These are phyloP conservation scores for Ophion costatus DNA, from an alignment of 2,888 invertebrate genomes.

Conservation along the genomic window DNA sequence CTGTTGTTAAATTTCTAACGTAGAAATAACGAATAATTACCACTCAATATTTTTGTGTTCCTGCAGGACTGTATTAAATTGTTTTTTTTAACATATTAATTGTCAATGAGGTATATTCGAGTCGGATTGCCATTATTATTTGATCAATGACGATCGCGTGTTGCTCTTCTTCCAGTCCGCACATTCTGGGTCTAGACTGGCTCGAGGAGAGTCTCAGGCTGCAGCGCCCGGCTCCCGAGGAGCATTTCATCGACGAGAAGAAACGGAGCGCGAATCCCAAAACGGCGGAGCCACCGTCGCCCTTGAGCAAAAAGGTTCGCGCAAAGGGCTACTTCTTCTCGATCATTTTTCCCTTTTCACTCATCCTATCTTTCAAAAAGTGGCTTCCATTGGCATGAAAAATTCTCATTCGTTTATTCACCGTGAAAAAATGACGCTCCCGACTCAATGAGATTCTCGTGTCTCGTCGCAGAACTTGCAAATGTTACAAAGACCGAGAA, in stretches of 20 bases:
- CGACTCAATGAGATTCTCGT: background rate
- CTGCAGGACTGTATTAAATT: too few species aligned
- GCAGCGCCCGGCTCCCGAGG: slow-evolving; percentile 86
- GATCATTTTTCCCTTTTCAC: background rate
- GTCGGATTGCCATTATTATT: background rate
- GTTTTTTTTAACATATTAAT: too few species aligned
- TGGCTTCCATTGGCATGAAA: background rate
- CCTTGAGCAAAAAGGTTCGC: slow-evolving; percentile 86
- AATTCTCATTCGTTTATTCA: too few species aligned
- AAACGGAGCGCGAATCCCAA: slow-evolving; percentile 71
- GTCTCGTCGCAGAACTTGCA: slow-evolving; percentile 83
- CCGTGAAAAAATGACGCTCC: too few species aligned
- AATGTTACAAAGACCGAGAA: slow-evolving; percentile 83
- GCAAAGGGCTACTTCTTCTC: background rate
- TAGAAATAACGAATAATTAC: too few species aligned
- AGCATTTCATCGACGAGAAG: slow-evolving; percentile 79
- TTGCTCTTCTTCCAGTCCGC: slow-evolving; percentile 83
- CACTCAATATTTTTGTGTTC: too few species aligned
- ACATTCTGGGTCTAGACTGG: slow-evolving; percentile 90
- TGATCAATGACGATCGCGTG: background rate
- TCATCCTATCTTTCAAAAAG: background rate
- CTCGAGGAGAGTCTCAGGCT: slow-evolving; percentile 89
- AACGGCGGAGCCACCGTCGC: slow-evolving; percentile 85
- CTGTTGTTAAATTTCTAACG: background rate
- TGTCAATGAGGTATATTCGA: too few species aligned